A percentile compares a stretch with the other conserved stretches of the same genome.
These are phyloP conservation scores for Conus betulinus DNA, from an alignment of 1,140 invertebrate genomes.

Conservation along the genomic window DNA sequence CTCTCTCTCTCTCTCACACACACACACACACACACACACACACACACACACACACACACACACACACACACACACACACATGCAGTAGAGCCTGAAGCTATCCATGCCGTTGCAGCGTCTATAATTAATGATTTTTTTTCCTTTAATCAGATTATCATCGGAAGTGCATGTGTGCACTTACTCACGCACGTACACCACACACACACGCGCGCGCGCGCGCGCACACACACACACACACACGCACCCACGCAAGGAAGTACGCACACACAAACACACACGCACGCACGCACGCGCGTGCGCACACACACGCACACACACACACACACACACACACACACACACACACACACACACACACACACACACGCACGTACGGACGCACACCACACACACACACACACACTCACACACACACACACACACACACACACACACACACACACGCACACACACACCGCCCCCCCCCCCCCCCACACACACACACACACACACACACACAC, in stretches of 20 bases:
- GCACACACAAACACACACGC: slow-evolving; percentile 26
- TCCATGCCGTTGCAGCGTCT: not conserved
- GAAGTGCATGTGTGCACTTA: not conserved
- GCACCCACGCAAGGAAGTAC: slow-evolving; percentile 45
- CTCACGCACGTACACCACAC: not conserved
- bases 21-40: too few relatives aligned
- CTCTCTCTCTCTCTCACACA: too few relatives aligned
- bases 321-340: slow-evolving; percentile 52
- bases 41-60: too few relatives aligned
- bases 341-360: slow-evolving; percentile 35
- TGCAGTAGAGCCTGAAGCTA: too few relatives aligned
- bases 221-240: slow-evolving; percentile 46
- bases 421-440: not conserved
- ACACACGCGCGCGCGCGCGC: slow-evolving; percentile 30
- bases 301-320: slow-evolving; percentile 55
- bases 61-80: too few relatives aligned
- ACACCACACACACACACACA: slow-evolving; percentile 40
- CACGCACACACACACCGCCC: slow-evolving; percentile 9
- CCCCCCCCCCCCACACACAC: too few relatives aligned
- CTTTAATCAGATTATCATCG: too few relatives aligned
- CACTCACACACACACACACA: not conserved
- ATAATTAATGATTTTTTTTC: too few relatives aligned
- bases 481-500: slow-evolving; percentile 20
- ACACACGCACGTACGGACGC: slow-evolving; percentile 22
- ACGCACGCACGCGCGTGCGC: slow-evolving; percentile 15